phyloP scores from a whole-genome alignment of 2,113 vertebrate species.

The Spizaetus ornatus region DNA sequence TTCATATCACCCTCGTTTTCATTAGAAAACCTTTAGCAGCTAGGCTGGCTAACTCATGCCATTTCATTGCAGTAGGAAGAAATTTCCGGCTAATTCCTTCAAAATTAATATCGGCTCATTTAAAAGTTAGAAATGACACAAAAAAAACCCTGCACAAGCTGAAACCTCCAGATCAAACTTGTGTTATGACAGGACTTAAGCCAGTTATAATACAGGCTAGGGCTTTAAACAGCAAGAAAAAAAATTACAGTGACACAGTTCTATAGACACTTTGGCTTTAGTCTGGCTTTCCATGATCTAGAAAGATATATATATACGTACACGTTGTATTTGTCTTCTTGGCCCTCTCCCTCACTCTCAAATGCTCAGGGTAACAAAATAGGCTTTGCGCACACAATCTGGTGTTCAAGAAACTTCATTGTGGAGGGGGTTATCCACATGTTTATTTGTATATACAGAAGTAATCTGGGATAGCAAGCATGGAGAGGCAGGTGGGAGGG shows the following conservation, averaged over 20 bases:
- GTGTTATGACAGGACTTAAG: conserved; percentile 56
- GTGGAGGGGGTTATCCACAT: neutral
- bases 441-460: neutral
- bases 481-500: neutral
- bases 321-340: neutral
- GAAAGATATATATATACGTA: neutral
- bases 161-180: conserved; percentile 56
- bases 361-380: neutral
- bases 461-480: neutral
- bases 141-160: neutral
- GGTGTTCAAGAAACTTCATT: neutral
- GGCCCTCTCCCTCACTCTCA: neutral
- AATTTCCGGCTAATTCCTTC: conserved; percentile 68
- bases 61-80: conserved; percentile 28
- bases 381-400: neutral
- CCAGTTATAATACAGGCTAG: conserved; percentile 37
- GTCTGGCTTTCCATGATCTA: neutral
- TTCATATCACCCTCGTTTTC: conserved; percentile 49
- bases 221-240: conserved; percentile 22
- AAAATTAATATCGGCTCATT: conserved; percentile 67
- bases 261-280: neutral
- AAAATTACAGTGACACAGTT: neutral
- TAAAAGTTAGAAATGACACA: conserved; percentile 46
- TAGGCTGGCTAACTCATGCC: conserved; percentile 33
- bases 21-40: conserved; percentile 61